phyloP scores from a whole-genome alignment of 2,797 vertebrate genomes.

The Lacerta bilineata region DNA sequence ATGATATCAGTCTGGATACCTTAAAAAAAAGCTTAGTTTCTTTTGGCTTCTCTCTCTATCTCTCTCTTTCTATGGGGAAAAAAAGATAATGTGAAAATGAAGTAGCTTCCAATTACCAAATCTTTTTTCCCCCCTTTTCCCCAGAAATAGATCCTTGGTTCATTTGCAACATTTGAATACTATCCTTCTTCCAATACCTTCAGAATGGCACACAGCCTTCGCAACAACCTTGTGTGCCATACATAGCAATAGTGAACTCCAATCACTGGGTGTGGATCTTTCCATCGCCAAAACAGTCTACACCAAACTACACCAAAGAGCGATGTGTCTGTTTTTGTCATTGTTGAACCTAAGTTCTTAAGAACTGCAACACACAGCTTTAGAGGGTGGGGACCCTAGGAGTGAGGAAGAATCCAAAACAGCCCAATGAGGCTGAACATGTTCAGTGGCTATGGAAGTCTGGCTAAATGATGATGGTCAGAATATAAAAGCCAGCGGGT shows the following conservation, averaged over 20 bases:
- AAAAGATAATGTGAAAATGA: neutral
- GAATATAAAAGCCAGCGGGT: neutral
- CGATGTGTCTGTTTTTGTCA: neutral
- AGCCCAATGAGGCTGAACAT: neutral
- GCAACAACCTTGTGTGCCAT: neutral
- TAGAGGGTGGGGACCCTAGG: neutral
- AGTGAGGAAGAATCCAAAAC: neutral
- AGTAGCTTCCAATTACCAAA: neutral
- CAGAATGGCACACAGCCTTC: neutral
- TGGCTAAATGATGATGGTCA: neutral
- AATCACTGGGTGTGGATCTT: too few relatives aligned
- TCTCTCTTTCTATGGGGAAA: neutral
- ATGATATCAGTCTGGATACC: constrained; percentile 49
- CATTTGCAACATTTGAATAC: neutral
- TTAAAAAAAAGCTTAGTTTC: constrained; percentile 2
- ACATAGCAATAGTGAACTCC: too few relatives aligned
- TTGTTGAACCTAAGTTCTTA: neutral
- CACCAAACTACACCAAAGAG: neutral
- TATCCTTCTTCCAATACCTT: neutral
- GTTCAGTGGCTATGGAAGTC: neutral
- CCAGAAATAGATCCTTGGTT: neutral
- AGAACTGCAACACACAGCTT: neutral
- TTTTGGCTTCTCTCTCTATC: neutral
- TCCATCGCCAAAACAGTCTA: neutral
- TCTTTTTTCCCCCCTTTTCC: neutral